Percentiles rank a stretch among this genome's conserved stretches.
Evolutionary conservation across 2,113 vertebrate genomes (phyloP).

Genomic region (Grantiella picta): DNA sequence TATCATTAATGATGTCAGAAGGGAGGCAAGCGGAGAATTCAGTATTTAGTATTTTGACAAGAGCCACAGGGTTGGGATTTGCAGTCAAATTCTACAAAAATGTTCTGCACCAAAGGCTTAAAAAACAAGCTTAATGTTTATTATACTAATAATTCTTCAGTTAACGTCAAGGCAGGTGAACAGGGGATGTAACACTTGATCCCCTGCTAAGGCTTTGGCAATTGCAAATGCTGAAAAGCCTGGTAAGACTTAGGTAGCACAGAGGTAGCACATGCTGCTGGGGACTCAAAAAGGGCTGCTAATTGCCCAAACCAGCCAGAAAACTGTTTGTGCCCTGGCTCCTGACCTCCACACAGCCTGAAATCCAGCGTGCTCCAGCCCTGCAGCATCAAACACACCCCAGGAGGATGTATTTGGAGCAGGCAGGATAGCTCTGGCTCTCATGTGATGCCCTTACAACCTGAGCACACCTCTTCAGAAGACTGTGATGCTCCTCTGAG

Average conservation of each 20-base stretch:
- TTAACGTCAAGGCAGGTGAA: neutral
- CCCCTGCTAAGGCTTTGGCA: neutral
- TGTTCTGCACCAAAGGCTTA: neutral
- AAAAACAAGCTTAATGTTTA: neutral
- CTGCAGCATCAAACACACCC: neutral
- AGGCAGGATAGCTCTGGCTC: neutral
- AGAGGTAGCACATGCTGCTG: neutral
- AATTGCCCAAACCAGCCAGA: neutral
- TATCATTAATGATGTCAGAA: constrained; percentile 28
- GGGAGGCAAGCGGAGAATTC: neutral
- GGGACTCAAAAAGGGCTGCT: neutral
- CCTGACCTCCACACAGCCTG: neutral
- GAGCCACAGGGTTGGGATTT: constrained; percentile 21
- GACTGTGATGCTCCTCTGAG: neutral
- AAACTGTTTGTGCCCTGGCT: neutral
- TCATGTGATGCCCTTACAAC: neutral
- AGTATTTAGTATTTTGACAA: constrained; percentile 16
- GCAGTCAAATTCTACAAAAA: neutral
- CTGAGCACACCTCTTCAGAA: neutral
- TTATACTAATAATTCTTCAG: neutral
- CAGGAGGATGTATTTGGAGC: neutral
- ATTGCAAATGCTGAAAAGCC: neutral
- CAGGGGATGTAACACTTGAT: neutral
- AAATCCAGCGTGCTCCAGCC: rapidly evolving
- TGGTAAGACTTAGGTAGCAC: neutral